A percentile compares a stretch with the other conserved stretches of the same genome.
These are phyloP conservation scores for Carpatolechia fugitivella DNA, from an alignment of 2,888 invertebrate species.

Conservation along the genomic window DNA sequence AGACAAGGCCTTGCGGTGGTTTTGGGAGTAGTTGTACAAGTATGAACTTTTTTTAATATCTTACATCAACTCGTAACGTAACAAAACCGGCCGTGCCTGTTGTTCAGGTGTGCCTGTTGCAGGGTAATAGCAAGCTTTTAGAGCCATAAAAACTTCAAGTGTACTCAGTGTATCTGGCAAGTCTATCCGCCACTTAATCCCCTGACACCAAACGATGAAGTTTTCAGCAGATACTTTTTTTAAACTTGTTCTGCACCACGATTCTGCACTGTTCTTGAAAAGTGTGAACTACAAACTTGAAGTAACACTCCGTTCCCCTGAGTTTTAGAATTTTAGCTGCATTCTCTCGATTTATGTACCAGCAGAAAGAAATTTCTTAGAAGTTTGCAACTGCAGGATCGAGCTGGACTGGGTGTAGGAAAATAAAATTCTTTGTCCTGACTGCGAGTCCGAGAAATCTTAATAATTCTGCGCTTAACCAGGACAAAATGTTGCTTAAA, in stretches of 20 bases:
- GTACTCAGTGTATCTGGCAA: no score
- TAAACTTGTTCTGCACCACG: neutral
- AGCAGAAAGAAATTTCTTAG: slow-evolving; percentile 13
- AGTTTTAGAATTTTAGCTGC: slow-evolving; percentile 14
- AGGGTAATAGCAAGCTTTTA: no score
- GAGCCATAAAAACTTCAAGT: no score
- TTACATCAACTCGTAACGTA: no score
- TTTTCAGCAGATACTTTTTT: slow-evolving; percentile 12
- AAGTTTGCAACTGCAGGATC: slow-evolving; percentile 8
- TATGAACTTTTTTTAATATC: no score
- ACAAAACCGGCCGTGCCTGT: no score
- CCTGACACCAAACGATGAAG: neutral
- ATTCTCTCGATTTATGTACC: slow-evolving; percentile 14
- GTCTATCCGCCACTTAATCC: neutral
- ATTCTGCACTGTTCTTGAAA: slow-evolving; percentile 2
- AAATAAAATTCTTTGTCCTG: slow-evolving; percentile 5
- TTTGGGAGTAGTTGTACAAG: no score
- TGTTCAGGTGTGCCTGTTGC: no score
- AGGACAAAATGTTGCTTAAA: neutral
- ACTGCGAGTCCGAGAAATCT: neutral
- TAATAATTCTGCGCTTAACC: slow-evolving; percentile 1
- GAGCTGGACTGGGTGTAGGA: neutral
- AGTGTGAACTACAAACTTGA: slow-evolving; percentile 3
- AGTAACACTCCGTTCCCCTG: slow-evolving; percentile 3
- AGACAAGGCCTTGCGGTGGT: no score